Evolutionary conservation across 2,113 vertebrate genomes (phyloP), one percentile per base, ranked within the genome.

Genomic region (Dascyllus trimaculatus): DNA sequence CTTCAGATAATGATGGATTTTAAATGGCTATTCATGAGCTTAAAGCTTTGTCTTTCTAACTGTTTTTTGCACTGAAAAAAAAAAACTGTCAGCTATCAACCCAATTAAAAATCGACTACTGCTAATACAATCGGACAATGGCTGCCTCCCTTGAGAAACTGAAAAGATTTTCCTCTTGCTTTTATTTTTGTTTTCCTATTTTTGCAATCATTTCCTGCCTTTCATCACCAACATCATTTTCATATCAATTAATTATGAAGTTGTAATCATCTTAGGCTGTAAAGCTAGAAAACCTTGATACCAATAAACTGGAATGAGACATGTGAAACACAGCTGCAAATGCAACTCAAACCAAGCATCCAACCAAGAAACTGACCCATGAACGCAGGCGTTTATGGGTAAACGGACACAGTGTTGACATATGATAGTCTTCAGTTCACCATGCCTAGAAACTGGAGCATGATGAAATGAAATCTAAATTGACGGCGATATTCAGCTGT

Each of bases 81-180:
- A 43, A 19, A 56, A 69, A 61, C 51, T 19, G 14, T 13, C 70
- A 53, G 58, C 71, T 84, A 78, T 68, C 40, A 78, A 58, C 66
- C 10, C 51, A 54, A 67, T 71, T 62, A 43, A 77, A 88, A 48
- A 32, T 17, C 71, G 14, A 69, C 29, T 56, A 64, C 78, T 54
- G 45, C 43, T 64, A 73, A 86, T 59, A 75, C 49, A 68, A 79
- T 84, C 54, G 65, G 52, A 64, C 65, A 54, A 58, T 18, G 61
- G 65, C 43, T 62, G 26, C 35, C 60, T 68, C 32, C 29, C 56
- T 25, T 61, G 48, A 38, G 38, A 51, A 57, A 40, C 58, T 66
- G 61, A 68, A 61, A 65, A 51, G 13, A 60, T 38, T 64, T 52
- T 58, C 32, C 49, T 22, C 62, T 29, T 43, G 24, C 29, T 65